These are phyloP conservation scores for Lasioglossum zephyrum DNA, from an alignment of 2,888 invertebrate species.

Conservation along the genomic window DNA sequence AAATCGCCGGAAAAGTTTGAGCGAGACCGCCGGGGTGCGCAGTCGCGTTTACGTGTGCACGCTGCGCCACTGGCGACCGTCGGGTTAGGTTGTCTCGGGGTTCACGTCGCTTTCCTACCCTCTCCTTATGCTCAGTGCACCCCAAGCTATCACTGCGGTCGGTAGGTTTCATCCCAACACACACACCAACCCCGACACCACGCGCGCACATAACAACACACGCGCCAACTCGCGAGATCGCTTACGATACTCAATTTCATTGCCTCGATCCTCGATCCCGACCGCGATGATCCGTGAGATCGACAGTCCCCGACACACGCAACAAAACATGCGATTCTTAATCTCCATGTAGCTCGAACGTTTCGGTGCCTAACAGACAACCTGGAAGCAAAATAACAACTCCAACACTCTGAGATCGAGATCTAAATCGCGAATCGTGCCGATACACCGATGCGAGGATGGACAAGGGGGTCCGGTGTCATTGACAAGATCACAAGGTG, in stretches of 20 bases:
- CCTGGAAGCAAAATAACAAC: background rate
- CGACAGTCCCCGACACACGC: background rate
- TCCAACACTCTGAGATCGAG: background rate
- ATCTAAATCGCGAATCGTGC: slow-evolving; percentile 9
- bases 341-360: slow-evolving; percentile 9
- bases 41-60: slow-evolving; percentile 56
- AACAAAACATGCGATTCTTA: background rate
- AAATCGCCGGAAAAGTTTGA: slow-evolving; percentile 66
- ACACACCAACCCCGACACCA: slow-evolving; percentile 20
- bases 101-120: slow-evolving; percentile 64
- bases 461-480: slow-evolving; percentile 39
- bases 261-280: background rate
- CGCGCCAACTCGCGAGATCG: slow-evolving; percentile 3
- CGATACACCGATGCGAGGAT: slow-evolving; percentile 27
- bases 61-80: slow-evolving; percentile 62
- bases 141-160: slow-evolving; percentile 67
- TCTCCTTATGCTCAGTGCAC: slow-evolving; percentile 67
- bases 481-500: slow-evolving; percentile 41
- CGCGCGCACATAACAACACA: slow-evolving; percentile 41
- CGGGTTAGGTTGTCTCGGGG: slow-evolving; percentile 64
- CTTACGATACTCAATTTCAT: background rate
- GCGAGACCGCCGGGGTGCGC: slow-evolving; percentile 45
- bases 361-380: background rate
- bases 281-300: background rate
- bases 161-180: slow-evolving; percentile 46